Base-by-base conservation (phyloP, 2,888 invertebrate genomes). In the Crepidodera aurea region DNA sequence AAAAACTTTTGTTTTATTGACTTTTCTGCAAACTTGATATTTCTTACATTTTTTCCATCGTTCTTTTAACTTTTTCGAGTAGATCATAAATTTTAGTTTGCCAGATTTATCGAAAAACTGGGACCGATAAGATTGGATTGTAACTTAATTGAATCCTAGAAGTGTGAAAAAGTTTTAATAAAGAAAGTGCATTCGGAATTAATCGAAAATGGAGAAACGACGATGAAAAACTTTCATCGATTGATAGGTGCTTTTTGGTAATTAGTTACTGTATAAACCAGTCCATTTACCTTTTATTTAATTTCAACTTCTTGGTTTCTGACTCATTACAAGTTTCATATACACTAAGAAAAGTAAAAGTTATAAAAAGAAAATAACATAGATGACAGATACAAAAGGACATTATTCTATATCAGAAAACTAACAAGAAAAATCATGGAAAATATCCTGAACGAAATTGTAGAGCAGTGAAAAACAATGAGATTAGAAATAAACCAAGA, bases 121-220 rank as follows among this genome's bases (percentile, higher is more conserved):
- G 53, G 18, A 29, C 32, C 44, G 51, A 55, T 42, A 50, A 29
- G 50, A 51, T 51, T 55, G 50, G 37, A 42, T 55, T 56, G 32
- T 56, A 56, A 50, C 50, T 55, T 51, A 39, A 61, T 44, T 56
- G 51, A 56, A 22, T 40, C 16, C 25, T 34, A 16, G 34, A 25
- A 51, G 51, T 51, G 34, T 10, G 55, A 50, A 56, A 56, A 44
- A 46, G 44, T 61, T 61, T 55, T 51, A 61, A 61, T 61, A 50
- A 51, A 61, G 51, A 51, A 61, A 61, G 42, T 61, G 61, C 53
- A 60, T 39, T 51, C 48, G 19, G 46, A 46, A 34, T 48, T 51
- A 32, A n/a, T 59, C 12, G 22, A 53, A 25, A 59, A 37, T 8
- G 15, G 27, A n/a, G n/a, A n/a, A n/a, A n/a, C n/a, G n/a, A n/a